These are phyloP conservation scores for Mya arenaria DNA, from an alignment of 1,140 invertebrate species.

Conservation along the genomic window DNA sequence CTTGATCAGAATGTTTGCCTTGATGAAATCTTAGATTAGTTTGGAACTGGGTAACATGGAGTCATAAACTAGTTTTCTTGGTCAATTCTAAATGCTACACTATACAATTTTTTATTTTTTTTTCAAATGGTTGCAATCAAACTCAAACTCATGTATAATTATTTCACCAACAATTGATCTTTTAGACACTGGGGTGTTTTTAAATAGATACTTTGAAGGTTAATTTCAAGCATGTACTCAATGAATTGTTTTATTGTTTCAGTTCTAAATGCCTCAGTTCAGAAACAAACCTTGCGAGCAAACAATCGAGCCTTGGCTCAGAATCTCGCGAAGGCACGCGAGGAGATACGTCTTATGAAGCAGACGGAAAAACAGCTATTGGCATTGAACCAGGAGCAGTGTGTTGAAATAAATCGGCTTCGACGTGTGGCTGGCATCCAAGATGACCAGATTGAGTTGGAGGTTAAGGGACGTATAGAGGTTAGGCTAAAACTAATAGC, in stretches of 20 bases:
- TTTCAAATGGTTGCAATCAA: too few relatives aligned
- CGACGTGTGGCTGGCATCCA: slow-evolving; percentile 61
- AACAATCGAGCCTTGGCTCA: slow-evolving; percentile 72
- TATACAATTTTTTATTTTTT: too few relatives aligned
- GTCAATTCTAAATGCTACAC: too few relatives aligned
- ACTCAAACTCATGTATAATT: too few relatives aligned
- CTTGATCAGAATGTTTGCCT: too few relatives aligned
- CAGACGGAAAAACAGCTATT: slow-evolving; percentile 56
- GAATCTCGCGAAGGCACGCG: slow-evolving; percentile 62
- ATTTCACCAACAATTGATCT: too few relatives aligned
- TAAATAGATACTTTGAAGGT: background rate
- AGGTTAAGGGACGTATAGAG: too few relatives aligned
- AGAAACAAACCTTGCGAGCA: slow-evolving; percentile 65
- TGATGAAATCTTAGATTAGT: too few relatives aligned
- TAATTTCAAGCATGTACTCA: background rate
- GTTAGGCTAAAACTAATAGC: too few relatives aligned
- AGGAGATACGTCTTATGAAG: slow-evolving; percentile 60
- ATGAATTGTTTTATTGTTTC: slow-evolving; percentile 2
- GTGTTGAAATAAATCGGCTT: slow-evolving; percentile 52
- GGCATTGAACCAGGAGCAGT: slow-evolving; percentile 57
- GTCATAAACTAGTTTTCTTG: too few relatives aligned
- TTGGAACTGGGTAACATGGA: too few relatives aligned
- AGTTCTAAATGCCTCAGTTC: slow-evolving; percentile 60
- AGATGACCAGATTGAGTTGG: slow-evolving; percentile 64
- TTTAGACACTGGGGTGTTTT: background rate